Evolutionary conservation across 1,140 invertebrate genomes (phyloP).

Genomic region (Bombus consobrinus): DNA sequence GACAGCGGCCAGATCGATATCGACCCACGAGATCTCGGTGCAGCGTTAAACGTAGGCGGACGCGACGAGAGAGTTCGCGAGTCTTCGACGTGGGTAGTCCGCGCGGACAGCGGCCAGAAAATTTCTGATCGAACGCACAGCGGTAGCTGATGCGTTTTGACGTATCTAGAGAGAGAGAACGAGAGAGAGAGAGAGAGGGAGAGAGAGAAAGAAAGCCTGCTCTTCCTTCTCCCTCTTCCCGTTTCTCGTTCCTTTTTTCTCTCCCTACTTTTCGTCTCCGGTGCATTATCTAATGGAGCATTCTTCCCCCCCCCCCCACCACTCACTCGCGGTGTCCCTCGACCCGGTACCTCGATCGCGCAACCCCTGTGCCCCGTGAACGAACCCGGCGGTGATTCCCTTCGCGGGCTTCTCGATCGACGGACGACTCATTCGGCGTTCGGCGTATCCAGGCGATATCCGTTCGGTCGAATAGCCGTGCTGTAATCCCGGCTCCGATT

Average conservation of each 20-base stretch:
- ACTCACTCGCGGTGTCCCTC: neutral
- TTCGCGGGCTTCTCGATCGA: conserved; percentile 2
- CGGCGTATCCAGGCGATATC: conserved; percentile 19
- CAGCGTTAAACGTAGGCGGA: conserved; percentile 56
- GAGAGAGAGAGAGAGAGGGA: conserved; percentile 21
- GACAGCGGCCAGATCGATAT: conserved; percentile 54
- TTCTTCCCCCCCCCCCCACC: too few relatives aligned
- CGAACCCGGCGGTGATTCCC: neutral
- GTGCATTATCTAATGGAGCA: conserved; percentile 79
- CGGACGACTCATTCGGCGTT: conserved; percentile 27
- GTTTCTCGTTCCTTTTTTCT: neutral
- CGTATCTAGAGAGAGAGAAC: conserved; percentile 69
- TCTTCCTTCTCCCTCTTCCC: neutral
- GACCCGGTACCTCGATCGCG: neutral
- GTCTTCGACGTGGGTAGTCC: conserved; percentile 80
- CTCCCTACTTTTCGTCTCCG: conserved; percentile 66
- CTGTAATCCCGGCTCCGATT: conserved; percentile 59
- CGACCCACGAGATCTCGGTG: conserved; percentile 40
- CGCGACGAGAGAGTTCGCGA: conserved; percentile 39
- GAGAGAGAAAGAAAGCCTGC: conserved; percentile 70
- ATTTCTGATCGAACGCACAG: conserved; percentile 81
- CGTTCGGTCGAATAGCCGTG: conserved; percentile 24
- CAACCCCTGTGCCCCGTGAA: neutral
- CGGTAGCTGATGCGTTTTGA: conserved; percentile 83
- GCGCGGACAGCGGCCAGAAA: conserved; percentile 67